Evolutionary conservation across 2,113 vertebrate species (phyloP), one percentile per base, ranked within the genome.

Genomic region (Crotalus helleri): DNA sequence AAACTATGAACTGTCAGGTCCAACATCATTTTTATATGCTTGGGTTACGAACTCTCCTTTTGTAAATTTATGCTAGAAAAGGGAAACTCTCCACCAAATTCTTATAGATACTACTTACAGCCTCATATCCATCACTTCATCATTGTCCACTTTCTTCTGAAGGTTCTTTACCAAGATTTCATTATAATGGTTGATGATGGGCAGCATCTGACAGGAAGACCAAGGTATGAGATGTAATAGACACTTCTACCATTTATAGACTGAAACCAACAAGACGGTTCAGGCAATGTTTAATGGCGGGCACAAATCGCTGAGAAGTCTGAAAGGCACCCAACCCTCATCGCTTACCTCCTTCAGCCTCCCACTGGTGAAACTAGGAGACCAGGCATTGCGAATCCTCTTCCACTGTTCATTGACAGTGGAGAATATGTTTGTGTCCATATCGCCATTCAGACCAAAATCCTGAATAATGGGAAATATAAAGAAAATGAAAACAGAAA

Each of bases 171-270:
- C 94, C 95, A 98, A 91, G 55, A 94, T 95, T 61, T 97, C 95
- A 91, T 97, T 97, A 88, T 98, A 98, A 2, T 93, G 92, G 44
- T 94, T 95, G 95, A 99, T 96, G 51, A 98, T 97, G 17, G 90
- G 96, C 57, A 98, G 97, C 98, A 98, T 98, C 98, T 99, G 95
- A 94, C 95, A 94, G 29, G 23, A 93, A 97, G 94, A 95, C 11
- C 92, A 85, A n/a, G 95, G 39, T 1, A 92, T 15, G 93, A 95
- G 74, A 81, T 21, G 44, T 6, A 61, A 15, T 24, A 55, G 90
- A 93, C 55, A 17, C 61, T 61, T 87, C 24, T 39, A 33, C 7
- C 2, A 23, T 90, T 10, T 61, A n/a, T 6, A 24, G 91, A 64
- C 46, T 44, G 89, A 91, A 74, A 57, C 39, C 21, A 26, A 39